phyloP scores from a whole-genome alignment of 35 echinoderm and acorn worm species.

The Ptychodera flava region DNA sequence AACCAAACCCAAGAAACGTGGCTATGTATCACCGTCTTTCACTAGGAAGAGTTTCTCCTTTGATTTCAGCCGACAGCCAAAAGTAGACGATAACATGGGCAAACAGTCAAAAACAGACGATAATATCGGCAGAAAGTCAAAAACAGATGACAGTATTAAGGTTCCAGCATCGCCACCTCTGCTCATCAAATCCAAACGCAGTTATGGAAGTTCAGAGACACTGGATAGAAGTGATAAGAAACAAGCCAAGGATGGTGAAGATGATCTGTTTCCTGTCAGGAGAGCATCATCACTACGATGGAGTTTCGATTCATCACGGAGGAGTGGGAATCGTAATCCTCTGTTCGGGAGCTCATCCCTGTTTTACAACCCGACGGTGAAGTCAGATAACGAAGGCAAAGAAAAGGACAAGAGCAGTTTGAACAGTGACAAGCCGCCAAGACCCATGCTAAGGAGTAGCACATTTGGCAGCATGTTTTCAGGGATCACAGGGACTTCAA shows the following conservation, averaged over 20 bases:
- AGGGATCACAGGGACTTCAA: background rate
- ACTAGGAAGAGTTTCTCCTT: background rate
- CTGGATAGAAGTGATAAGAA: background rate
- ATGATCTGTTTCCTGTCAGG: background rate
- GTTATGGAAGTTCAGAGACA: background rate
- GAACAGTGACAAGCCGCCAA: background rate
- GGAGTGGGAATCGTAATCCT: background rate
- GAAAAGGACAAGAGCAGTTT: background rate
- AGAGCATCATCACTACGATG: background rate
- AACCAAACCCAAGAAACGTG: background rate
- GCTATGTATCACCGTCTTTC: background rate
- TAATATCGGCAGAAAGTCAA: background rate
- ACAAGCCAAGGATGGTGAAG: background rate
- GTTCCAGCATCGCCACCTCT: background rate
- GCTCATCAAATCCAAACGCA: background rate
- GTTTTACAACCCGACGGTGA: background rate
- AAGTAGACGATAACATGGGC: no score
- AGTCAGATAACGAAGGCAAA: no score
- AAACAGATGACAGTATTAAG: background rate
- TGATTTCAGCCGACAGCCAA: background rate
- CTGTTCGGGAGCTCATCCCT: background rate
- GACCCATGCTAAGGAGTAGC: background rate
- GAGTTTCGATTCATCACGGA: background rate
- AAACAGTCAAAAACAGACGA: no score
- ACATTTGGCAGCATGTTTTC: background rate